Conservation (phyloP, 2,797 vertebrate species). For the Oryzias dopingdopingensis region DNA sequence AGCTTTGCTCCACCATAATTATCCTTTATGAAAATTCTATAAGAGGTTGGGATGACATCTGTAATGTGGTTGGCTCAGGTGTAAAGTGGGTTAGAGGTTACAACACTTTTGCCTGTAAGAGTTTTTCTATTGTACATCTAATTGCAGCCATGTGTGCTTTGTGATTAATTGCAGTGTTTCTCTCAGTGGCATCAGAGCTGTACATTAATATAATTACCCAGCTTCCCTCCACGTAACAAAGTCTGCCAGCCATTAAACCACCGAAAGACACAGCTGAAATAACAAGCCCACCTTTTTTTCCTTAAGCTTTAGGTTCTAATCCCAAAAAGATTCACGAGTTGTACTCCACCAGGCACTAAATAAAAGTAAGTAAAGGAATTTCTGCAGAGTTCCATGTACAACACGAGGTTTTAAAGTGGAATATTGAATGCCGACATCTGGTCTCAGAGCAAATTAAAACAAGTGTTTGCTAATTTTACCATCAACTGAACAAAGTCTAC, state of each 20-base stretch:
- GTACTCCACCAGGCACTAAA: conserved; percentile 3
- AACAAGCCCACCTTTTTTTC: conserved; percentile 29
- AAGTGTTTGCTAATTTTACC: too few species aligned
- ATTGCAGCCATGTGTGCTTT: conserved; percentile 61
- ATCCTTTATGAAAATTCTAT: conserved; percentile 26
- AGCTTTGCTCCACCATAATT: conserved; percentile 6
- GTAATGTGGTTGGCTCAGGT: conserved; percentile 14
- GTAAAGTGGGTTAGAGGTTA: conserved; percentile 5
- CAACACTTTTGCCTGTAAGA: not conserved
- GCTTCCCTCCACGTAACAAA: conserved; percentile 28
- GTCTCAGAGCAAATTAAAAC: too few species aligned
- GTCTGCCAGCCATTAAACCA: conserved; percentile 54
- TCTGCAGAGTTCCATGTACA: conserved; percentile 9
- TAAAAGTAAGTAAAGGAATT: conserved; percentile 9
- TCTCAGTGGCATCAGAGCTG: conserved; percentile 46
- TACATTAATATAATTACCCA: conserved; percentile 61
- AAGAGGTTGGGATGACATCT: conserved; percentile 17
- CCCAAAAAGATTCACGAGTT: conserved; percentile 21
- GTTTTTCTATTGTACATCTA: conserved; percentile 45
- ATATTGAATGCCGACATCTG: not conserved
- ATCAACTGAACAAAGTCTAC: not conserved
- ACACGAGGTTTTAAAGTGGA: not conserved
- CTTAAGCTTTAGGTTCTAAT: conserved; percentile 7
- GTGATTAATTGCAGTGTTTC: conserved; percentile 52
- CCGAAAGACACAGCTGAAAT: conserved; percentile 53